A percentile compares a stretch with the other conserved stretches of the same genome.
Evolutionary conservation across 2,113 vertebrate species (phyloP).

Genomic region (Bujurquina vittata): DNA sequence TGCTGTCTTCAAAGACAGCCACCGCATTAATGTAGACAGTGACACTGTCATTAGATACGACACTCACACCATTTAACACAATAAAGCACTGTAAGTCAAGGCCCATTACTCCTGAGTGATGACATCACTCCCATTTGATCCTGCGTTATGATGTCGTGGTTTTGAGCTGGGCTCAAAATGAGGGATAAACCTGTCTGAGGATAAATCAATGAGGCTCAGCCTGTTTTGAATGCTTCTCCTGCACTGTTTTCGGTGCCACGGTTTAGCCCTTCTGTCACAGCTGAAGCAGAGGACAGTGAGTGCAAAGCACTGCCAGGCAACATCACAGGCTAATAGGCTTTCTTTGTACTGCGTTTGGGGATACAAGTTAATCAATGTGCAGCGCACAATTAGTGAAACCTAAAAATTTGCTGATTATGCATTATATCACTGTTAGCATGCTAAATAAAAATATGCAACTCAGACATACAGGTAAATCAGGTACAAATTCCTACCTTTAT

Average conservation of each 20-base stretch:
- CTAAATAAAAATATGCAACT: background rate
- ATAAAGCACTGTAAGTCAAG: slow-evolving; percentile 50
- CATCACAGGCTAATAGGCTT: slow-evolving; percentile 19
- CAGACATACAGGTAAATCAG: background rate
- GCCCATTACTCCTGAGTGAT: slow-evolving; percentile 62
- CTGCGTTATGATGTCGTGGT: slow-evolving; percentile 43
- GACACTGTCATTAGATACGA: slow-evolving; percentile 38
- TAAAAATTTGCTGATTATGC: background rate
- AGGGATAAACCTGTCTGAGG: slow-evolving; percentile 40
- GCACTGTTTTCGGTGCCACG: slow-evolving; percentile 6
- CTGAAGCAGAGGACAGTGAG: slow-evolving; percentile 18
- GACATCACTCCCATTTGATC: slow-evolving; percentile 54
- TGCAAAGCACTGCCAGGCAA: background rate
- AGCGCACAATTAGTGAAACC: background rate
- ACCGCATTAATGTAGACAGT: slow-evolving; percentile 24
- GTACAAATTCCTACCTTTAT: background rate
- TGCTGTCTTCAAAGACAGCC: slow-evolving; percentile 25
- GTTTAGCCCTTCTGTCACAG: slow-evolving; percentile 31
- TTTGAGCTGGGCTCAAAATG: slow-evolving; percentile 23
- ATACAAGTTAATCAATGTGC: background rate
- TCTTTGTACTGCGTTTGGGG: background rate
- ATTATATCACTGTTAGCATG: background rate
- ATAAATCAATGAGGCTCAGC: slow-evolving; percentile 47
- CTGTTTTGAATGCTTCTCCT: slow-evolving; percentile 14
- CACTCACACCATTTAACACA: slow-evolving; percentile 60